A percentile compares a stretch with the other conserved stretches of the same genome.
These are phyloP conservation scores for Lepilemur ruficaudatus DNA, from an alignment of 2,797 vertebrate species.

Conservation along the genomic window DNA sequence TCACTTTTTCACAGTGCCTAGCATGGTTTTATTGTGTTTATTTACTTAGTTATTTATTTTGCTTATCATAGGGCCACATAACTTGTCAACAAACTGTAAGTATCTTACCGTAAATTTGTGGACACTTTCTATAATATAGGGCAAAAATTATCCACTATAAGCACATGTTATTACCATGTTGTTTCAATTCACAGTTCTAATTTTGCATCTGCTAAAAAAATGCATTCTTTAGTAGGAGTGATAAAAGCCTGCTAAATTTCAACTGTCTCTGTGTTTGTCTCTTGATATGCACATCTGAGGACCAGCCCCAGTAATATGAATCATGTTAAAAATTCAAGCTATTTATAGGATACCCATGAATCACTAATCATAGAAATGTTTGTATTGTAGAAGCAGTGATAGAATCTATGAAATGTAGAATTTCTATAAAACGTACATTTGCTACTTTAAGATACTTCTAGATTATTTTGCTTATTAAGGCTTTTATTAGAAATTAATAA, in stretches of 20 bases:
- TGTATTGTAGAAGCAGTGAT: not conserved
- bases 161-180: not conserved
- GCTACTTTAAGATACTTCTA: not conserved
- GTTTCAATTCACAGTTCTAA: not conserved
- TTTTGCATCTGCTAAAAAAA: slow-evolving; percentile 18
- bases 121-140: not conserved
- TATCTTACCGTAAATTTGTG: not conserved
- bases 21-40: not conserved
- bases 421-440: slow-evolving; percentile 6
- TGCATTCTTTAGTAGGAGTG: not conserved
- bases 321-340: slow-evolving; percentile 11
- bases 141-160: not conserved
- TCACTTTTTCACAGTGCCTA: not conserved
- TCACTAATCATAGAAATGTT: not conserved
- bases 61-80: not conserved
- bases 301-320: not conserved
- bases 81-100: not conserved
- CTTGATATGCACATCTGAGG: not conserved
- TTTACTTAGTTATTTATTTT: not conserved
- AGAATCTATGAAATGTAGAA: slow-evolving; percentile 37
- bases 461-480: slow-evolving; percentile 37
- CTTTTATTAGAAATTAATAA: slow-evolving; percentile 41
- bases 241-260: not conserved
- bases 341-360: not conserved
- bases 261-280: not conserved